Evolutionary conservation across 2,888 invertebrate species (phyloP).

Genomic region (Dynastes grantii): DNA sequence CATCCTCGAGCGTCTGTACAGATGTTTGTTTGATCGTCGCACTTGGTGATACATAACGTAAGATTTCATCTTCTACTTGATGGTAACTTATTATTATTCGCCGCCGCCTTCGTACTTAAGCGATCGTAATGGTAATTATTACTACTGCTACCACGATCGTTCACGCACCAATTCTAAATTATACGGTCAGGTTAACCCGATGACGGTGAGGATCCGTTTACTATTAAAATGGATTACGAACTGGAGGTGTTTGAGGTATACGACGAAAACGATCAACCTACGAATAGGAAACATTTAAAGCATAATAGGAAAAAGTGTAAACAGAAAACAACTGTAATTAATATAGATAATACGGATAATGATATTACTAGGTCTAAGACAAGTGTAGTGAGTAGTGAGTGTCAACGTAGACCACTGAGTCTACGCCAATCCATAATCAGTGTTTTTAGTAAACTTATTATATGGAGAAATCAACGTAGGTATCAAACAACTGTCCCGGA

Average conservation of each 20-base stretch:
- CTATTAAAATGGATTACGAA: conserved; percentile 70
- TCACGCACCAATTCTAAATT: conserved; percentile 22
- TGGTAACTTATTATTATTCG: conserved; percentile 15
- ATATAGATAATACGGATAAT: conserved; percentile 62
- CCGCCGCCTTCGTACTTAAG: conserved; percentile 31
- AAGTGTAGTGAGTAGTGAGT: conserved; percentile 65
- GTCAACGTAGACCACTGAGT: conserved; percentile 68
- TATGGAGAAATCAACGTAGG: conserved; percentile 71
- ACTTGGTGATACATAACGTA: background rate
- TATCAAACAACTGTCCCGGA: conserved; percentile 68
- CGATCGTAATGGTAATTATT: conserved; percentile 32
- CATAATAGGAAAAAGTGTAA: conserved; percentile 70
- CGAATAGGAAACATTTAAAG: conserved; percentile 66
- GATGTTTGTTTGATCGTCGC: conserved; percentile 9
- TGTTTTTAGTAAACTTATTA: conserved; percentile 67
- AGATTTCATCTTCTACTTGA: conserved; percentile 22
- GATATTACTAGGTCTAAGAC: conserved; percentile 66
- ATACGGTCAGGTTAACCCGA: conserved; percentile 25
- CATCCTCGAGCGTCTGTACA: background rate
- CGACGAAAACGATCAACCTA: conserved; percentile 65
- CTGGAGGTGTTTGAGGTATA: conserved; percentile 72
- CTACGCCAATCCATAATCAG: conserved; percentile 78
- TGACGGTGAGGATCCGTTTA: conserved; percentile 17
- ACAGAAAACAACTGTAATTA: conserved; percentile 63
- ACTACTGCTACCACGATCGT: background rate